These are phyloP conservation scores for Mergus octosetaceus DNA, from an alignment of 2,797 vertebrate species.

Conservation along the genomic window DNA sequence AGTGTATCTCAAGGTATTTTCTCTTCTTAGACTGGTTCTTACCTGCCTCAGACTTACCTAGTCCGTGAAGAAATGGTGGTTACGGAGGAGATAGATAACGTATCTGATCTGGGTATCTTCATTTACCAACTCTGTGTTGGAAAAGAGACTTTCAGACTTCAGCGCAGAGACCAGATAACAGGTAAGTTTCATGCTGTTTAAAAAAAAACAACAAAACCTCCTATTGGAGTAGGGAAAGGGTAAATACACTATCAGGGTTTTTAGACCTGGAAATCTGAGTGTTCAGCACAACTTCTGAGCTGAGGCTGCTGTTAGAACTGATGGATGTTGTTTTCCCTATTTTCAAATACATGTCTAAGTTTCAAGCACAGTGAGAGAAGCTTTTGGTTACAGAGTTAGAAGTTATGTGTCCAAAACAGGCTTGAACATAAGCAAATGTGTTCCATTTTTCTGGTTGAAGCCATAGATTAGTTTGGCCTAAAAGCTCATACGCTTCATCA, in stretches of 20 bases:
- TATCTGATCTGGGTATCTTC: constrained; percentile 90
- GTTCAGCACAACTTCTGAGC: not conserved
- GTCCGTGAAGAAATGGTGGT: constrained; percentile 94
- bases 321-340: not conserved
- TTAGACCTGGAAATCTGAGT: not conserved
- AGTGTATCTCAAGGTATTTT: not conserved
- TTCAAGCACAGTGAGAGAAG: not conserved
- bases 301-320: not conserved
- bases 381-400: not conserved
- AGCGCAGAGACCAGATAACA: constrained; percentile 83
- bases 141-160: constrained; percentile 90
- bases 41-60: constrained; percentile 87
- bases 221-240: not conserved
- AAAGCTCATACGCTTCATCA: not conserved
- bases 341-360: not conserved
- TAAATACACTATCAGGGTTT: not conserved
- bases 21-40: constrained; percentile 85
- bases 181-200: constrained; percentile 69
- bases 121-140: constrained; percentile 91
- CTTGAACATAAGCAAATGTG: not conserved
- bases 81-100: constrained; percentile 89
- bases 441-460: not conserved
- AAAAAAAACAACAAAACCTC: accelerated
- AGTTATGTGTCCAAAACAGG: not conserved
- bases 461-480: not conserved